Percentiles rank a stretch among this genome's conserved stretches.
Conservation (phyloP, 2,888 invertebrate genomes). For the Sinhomidia bicolor region DNA sequence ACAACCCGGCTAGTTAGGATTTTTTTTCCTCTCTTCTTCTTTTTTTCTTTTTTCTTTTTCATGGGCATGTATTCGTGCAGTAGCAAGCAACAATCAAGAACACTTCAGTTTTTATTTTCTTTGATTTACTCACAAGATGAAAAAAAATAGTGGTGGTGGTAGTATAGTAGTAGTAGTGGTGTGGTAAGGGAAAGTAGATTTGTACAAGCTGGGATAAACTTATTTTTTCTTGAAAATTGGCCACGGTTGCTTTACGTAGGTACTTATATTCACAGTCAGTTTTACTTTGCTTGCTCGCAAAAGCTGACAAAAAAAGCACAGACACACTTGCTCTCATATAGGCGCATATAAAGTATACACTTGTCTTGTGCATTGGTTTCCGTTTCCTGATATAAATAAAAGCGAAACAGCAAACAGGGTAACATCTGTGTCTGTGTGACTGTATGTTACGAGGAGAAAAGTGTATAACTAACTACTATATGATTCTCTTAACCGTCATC, state of each 20-base stretch:
- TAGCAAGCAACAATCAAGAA: constrained; percentile 54
- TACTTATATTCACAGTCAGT: background rate
- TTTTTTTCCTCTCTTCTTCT: too few relatives aligned
- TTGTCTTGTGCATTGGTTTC: constrained; percentile 16
- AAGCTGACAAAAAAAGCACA: background rate
- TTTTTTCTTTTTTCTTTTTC: too few relatives aligned
- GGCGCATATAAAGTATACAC: background rate
- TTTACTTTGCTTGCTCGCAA: background rate
- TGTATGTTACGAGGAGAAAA: background rate
- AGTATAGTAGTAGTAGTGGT: background rate
- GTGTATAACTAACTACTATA: background rate
- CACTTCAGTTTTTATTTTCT: constrained; percentile 61
- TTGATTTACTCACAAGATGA: constrained; percentile 60
- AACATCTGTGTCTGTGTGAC: constrained; percentile 53
- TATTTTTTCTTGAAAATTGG: constrained; percentile 19
- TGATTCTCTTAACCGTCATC: background rate
- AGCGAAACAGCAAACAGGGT: constrained; percentile 22
- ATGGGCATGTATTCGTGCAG: too few relatives aligned
- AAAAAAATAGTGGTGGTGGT: background rate
- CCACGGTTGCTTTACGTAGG: background rate
- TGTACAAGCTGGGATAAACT: background rate
- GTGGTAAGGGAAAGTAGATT: background rate
- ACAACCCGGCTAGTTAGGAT: too few relatives aligned
- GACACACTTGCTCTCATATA: too few relatives aligned
- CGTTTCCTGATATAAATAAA: constrained; percentile 42